Conservation (phyloP, 2,888 invertebrate genomes). For the Venusia cambrica region DNA sequence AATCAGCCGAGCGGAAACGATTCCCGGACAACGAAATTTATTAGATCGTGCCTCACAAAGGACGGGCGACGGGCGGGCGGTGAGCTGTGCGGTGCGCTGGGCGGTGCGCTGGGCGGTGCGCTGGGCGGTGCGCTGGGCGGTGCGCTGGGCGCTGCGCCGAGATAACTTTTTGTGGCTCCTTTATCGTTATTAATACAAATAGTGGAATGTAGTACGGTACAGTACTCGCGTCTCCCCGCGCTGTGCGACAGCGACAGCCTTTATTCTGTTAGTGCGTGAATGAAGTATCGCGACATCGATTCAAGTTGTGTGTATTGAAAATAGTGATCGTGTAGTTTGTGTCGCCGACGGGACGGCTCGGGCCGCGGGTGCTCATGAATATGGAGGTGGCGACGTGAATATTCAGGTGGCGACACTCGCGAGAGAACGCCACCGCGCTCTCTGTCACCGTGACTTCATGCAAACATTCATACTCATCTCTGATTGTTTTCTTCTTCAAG, state of each 20-base stretch:
- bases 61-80: too few species aligned
- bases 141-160: constrained; percentile 2
- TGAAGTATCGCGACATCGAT: background rate
- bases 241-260: background rate
- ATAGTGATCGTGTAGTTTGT: constrained; percentile 22
- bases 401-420: constrained; percentile 59
- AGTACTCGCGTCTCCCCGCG: too few species aligned
- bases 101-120: too few species aligned
- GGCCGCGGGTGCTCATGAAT: constrained; percentile 54
- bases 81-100: too few species aligned
- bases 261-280: background rate
- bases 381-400: constrained; percentile 64
- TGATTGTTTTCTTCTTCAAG: background rate
- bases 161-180: constrained; percentile 8
- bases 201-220: too few species aligned
- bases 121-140: too few species aligned
- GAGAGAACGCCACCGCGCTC: constrained; percentile 43
- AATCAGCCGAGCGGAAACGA: constrained; percentile 32
- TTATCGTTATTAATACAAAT: constrained; percentile 22
- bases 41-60: constrained; percentile 27
- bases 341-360: constrained; percentile 25
- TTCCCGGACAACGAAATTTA: constrained; percentile 24
- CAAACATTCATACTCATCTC: background rate
- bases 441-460: background rate
- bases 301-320: constrained; percentile 24